Evolutionary conservation across 2,113 vertebrate genomes (phyloP).

Genomic region (Gasterosteus aculeatus): DNA sequence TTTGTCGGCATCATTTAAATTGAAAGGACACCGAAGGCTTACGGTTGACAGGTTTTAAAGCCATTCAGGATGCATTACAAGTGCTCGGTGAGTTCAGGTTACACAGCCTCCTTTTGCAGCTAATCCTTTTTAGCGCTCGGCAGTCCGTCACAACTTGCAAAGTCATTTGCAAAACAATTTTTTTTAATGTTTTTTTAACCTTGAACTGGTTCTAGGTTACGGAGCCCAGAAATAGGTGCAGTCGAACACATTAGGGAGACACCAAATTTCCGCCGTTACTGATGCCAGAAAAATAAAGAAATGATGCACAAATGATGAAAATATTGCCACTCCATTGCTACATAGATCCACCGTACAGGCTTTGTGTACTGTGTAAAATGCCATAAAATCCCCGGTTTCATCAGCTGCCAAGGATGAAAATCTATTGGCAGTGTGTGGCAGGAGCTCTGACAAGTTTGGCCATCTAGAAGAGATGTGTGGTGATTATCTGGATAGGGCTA

Average conservation of each 20-base stretch:
- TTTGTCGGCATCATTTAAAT: slow-evolving; percentile 2
- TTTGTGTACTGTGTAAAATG: slow-evolving; percentile 54
- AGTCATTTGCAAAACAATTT: slow-evolving; percentile 17
- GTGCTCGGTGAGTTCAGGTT: background rate
- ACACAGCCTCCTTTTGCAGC: background rate
- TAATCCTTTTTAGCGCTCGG: background rate
- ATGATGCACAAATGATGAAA: slow-evolving; percentile 34
- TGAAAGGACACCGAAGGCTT: background rate
- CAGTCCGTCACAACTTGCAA: slow-evolving; percentile 2
- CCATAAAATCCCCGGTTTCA: slow-evolving; percentile 67
- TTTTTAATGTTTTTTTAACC: background rate
- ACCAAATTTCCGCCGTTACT: background rate
- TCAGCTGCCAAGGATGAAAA: slow-evolving; percentile 70
- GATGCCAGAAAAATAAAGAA: slow-evolving; percentile 23
- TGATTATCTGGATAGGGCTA: slow-evolving; percentile 74
- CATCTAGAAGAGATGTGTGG: slow-evolving; percentile 72
- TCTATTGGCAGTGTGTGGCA: slow-evolving; percentile 63
- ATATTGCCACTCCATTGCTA: slow-evolving; percentile 38
- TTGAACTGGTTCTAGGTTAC: background rate
- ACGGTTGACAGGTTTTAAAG: background rate
- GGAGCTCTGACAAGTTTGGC: slow-evolving; percentile 72
- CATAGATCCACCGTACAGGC: slow-evolving; percentile 34
- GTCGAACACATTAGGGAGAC: background rate
- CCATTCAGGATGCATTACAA: slow-evolving; percentile 1
- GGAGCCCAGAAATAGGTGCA: background rate